Conservation (phyloP, 2,113 vertebrate genomes). For the Asarcornis scutulata region DNA sequence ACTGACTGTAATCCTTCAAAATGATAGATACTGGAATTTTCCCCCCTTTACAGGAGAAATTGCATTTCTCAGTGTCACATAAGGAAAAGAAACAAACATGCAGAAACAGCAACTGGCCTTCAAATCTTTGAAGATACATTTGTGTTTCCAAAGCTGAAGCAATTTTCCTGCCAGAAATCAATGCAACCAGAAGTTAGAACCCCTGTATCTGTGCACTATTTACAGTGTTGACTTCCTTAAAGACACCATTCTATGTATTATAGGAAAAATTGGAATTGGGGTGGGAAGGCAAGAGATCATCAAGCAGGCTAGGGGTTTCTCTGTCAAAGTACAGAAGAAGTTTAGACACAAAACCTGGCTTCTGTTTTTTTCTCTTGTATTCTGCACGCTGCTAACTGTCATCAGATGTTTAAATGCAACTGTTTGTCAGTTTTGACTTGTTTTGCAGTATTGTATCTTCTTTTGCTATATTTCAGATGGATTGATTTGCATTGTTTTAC, state of each 20-base stretch:
- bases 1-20: slow-evolving; percentile 53
- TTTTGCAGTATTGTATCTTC: not conserved
- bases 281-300: not conserved
- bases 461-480: not conserved
- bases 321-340: not conserved
- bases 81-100: slow-evolving; percentile 58
- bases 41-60: slow-evolving; percentile 3
- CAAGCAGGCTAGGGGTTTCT: not conserved
- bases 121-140: slow-evolving; percentile 42
- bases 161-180: slow-evolving; percentile 59
- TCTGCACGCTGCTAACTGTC: accelerated
- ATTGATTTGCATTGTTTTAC: not conserved
- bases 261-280: not conserved
- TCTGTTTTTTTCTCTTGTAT: not conserved
- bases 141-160: slow-evolving; percentile 27
- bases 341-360: not conserved
- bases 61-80: slow-evolving; percentile 59
- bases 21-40: slow-evolving; percentile 60
- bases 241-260: not conserved
- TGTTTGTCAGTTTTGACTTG: not conserved
- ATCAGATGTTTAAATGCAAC: not conserved
- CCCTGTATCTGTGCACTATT: not conserved
- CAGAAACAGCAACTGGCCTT: slow-evolving; percentile 32
- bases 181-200: not conserved
- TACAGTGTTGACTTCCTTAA: not conserved